Conservation (phyloP, 1,140 invertebrate species). For the Colletes gigas region DNA sequence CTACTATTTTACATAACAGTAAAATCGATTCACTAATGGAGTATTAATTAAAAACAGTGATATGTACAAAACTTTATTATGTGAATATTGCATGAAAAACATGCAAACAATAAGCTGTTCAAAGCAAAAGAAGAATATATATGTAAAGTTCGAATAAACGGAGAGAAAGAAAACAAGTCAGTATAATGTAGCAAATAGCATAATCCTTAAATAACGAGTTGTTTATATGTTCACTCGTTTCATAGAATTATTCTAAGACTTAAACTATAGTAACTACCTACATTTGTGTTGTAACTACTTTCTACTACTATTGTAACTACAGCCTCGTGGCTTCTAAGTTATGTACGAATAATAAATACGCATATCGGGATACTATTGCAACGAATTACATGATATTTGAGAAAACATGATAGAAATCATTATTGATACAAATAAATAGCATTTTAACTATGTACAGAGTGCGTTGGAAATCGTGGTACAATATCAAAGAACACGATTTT, state of each 20-base stretch:
- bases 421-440: not conserved
- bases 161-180: not conserved
- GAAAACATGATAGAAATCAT: not conserved
- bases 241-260: not conserved
- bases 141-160: not conserved
- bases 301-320: not conserved
- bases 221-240: not conserved
- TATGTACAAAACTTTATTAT: slow-evolving; percentile 20
- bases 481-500: no score
- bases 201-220: not conserved
- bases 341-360: not conserved
- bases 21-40: not conserved
- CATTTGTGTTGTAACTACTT: not conserved
- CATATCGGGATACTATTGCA: not conserved
- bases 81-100: not conserved
- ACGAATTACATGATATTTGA: not conserved
- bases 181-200: not conserved
- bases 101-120: slow-evolving; percentile 47
- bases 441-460: not conserved
- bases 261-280: not conserved
- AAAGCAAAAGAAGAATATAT: slow-evolving; percentile 7
- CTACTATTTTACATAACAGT: slow-evolving; percentile 9
- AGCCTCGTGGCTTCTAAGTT: not conserved
- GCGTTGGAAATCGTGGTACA: no score
- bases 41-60: slow-evolving; percentile 17